Evolutionary conservation across 2,113 vertebrate genomes (phyloP), one percentile per base, ranked within the genome.

Genomic region (Sebastes schlegelii): DNA sequence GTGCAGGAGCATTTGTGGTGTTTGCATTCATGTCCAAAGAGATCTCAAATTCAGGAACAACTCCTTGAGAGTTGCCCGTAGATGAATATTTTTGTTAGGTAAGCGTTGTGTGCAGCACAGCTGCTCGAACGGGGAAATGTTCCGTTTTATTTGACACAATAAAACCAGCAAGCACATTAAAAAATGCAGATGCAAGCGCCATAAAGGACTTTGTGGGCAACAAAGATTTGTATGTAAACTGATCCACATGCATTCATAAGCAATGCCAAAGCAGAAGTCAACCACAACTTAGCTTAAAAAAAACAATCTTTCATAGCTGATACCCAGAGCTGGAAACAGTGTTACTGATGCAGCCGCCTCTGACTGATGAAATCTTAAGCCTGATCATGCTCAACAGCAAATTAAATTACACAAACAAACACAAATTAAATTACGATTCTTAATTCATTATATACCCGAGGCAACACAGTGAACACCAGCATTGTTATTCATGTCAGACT

Each of bases 391-490:
- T 79, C 10, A 84, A 70, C 81, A 52, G 57, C 72, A 86, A 89
- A 88, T 87, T 77, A 54, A 90, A 84, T 87, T 72, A 86, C 71
- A 48, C 77, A 77, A 85, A 87, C 69, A 76, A 89, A 88, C 78
- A 76, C 74, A 86, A 88, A 86, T 90, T 71, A 81, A 86, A 91
- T 85, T 57, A 81, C 10, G 42, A 72, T 76, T 80, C 77, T 62
- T 68, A 78, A 85, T 77, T 82, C 75, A 82, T 82, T 89, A 76
- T 23, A 77, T 54, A 79, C 77, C 23, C 8, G 46, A 80, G 69
- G 54, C 62, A 63, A 86, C 58, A 46, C 34, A 1, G 72, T 4
- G 66, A 86, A 83, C 63, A 23, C 67, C 12, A 19, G 26, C 61
- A 84, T 84, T 82, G 80, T 82, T 70, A 85, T 86, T 90, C 82